Conservation (phyloP, 2,888 invertebrate species). For the Chrysolina americana region DNA sequence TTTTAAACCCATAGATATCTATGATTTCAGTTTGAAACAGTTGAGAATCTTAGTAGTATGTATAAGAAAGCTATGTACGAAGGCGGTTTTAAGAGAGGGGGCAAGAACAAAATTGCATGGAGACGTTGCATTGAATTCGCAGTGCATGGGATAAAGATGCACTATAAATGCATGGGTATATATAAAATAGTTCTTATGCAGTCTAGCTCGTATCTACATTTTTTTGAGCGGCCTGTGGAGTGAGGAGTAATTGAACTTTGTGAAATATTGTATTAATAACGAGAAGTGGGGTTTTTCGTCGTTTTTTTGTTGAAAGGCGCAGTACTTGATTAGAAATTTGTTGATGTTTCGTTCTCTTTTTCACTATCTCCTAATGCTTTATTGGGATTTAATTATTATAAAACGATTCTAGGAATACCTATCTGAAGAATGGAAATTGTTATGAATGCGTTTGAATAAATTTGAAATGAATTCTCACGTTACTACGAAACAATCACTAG, state of each 20-base stretch:
- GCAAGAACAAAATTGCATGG: constrained; percentile 55
- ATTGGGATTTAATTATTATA: neutral
- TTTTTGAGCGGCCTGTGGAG: constrained; percentile 51
- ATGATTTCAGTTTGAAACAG: constrained; percentile 67
- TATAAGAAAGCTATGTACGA: constrained; percentile 64
- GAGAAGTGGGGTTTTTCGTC: constrained; percentile 30
- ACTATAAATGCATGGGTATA: constrained; percentile 53
- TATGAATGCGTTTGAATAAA: neutral
- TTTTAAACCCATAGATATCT: constrained; percentile 64
- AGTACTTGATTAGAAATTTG: constrained; percentile 21
- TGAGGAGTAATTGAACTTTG: constrained; percentile 55
- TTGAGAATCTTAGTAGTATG: constrained; percentile 66
- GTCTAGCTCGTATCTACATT: constrained; percentile 56
- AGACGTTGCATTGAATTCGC: constrained; percentile 51
- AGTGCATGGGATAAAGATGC: constrained; percentile 53
- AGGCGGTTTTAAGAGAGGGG: constrained; percentile 58
- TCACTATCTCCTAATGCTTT: constrained; percentile 1
- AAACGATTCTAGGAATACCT: neutral
- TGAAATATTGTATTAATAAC: constrained; percentile 55
- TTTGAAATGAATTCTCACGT: neutral
- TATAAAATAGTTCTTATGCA: constrained; percentile 56
- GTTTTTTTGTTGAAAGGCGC: constrained; percentile 22
- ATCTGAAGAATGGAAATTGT: neutral
- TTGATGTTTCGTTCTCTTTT: constrained; percentile 13
- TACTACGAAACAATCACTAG: neutral